Percentiles rank a stretch among this genome's conserved stretches.
phyloP scores from a whole-genome alignment of 2,113 vertebrate genomes.

The Forbesichthys papilliferus region DNA sequence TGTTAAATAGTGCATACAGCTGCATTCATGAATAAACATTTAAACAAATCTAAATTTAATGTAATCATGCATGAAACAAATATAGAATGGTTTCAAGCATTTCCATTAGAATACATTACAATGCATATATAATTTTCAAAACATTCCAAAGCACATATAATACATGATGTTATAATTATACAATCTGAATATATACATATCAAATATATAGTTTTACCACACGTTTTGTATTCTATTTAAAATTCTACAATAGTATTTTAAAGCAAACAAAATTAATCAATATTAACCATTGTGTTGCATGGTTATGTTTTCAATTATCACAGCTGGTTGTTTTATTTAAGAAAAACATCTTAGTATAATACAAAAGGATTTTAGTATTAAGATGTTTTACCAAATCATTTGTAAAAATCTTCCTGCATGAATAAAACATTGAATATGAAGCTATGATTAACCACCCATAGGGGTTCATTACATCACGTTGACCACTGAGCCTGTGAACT shows the following conservation, averaged over 20 bases:
- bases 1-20: not conserved
- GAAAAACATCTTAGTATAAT: too few species aligned
- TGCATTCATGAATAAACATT: not conserved
- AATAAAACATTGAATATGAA: too few species aligned
- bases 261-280: too few species aligned
- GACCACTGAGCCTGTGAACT: not conserved
- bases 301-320: too few species aligned
- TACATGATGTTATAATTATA: not conserved
- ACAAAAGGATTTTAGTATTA: too few species aligned
- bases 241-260: too few species aligned
- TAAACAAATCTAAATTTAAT: not conserved
- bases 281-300: too few species aligned
- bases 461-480: constrained; percentile 3
- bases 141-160: not conserved
- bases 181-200: constrained; percentile 2
- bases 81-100: constrained; percentile 16
- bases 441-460: not conserved
- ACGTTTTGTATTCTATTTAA: too few species aligned
- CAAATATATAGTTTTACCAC: too few species aligned
- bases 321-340: too few species aligned
- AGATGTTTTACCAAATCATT: too few species aligned
- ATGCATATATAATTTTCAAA: not conserved
- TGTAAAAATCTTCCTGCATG: too few species aligned
- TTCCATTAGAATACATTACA: not conserved
- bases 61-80: constrained; percentile 4